phyloP scores from a whole-genome alignment of 2,797 vertebrate species.

The Microchirus variegatus region DNA sequence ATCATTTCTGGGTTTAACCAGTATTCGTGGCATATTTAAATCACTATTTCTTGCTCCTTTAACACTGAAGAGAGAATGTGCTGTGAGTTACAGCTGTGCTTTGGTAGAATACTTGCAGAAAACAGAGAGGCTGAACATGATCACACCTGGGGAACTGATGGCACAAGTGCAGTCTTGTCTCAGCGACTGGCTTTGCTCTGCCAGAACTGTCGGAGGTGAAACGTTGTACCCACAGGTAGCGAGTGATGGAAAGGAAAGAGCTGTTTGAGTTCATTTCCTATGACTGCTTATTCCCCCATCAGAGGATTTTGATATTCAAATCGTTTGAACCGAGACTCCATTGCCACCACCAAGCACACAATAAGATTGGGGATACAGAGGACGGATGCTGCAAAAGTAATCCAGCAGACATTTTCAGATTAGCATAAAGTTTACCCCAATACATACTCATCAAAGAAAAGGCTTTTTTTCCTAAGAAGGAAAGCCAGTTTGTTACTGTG shows the following conservation, averaged over 20 bases:
- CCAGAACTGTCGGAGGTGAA: conserved; percentile 50
- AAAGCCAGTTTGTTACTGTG: conserved; percentile 42
- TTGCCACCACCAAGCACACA: conserved; percentile 27
- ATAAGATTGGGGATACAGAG: conserved; percentile 27
- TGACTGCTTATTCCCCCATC: conserved; percentile 30
- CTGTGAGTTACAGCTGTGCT: conserved; percentile 27
- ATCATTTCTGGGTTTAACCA: too few relatives aligned
- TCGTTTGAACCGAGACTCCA: conserved; percentile 23
- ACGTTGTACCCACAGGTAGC: conserved; percentile 47
- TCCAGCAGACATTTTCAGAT: conserved; percentile 57
- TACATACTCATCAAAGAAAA: conserved; percentile 48
- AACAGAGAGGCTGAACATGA: conserved; percentile 27
- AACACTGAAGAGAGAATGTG: not conserved
- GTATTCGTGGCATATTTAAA: not conserved
- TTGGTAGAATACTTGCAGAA: conserved; percentile 15
- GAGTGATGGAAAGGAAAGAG: conserved; percentile 36
- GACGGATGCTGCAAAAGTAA: conserved; percentile 43
- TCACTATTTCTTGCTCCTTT: not conserved
- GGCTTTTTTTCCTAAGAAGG: conserved; percentile 24
- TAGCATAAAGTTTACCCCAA: conserved; percentile 66
- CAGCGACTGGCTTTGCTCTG: conserved; percentile 39
- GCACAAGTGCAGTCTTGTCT: conserved; percentile 32
- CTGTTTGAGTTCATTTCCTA: conserved; percentile 35
- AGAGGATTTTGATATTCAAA: conserved; percentile 53
- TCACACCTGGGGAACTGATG: conserved; percentile 50